Evolutionary conservation across 2,888 invertebrate species (phyloP), one percentile per base, ranked within the genome.

Genomic region (Pristionchus entomophagus): DNA sequence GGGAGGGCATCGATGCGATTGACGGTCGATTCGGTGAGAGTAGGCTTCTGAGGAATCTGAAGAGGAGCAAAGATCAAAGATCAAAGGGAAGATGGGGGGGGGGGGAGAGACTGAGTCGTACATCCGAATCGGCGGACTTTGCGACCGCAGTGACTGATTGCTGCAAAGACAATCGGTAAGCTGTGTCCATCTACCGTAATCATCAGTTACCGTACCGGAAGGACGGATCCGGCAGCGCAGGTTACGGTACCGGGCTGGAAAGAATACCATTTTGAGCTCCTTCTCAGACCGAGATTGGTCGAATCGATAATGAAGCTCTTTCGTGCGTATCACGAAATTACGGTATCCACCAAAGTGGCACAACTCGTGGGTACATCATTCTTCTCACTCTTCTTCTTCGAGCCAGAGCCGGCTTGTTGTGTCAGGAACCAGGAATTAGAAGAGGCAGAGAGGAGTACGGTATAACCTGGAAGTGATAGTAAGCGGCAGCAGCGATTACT

Each of bases 241-340:
- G 73, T 73, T 73, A 73, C 73, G 41, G 73, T 73, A 41, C 73
- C 73, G n/a, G 73, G 73, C 73, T 73, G 73, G 26, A 73, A 73
- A 38, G 5, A 22, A 22, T 14, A 8, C 38, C n/a, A n/a, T 5
- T n/a, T n/a, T n/a, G n/a, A n/a, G n/a, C n/a, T n/a, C n/a, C n/a
- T n/a, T n/a, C n/a, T n/a, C n/a, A n/a, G n/a, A n/a, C n/a, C n/a
- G n/a, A n/a, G n/a, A n/a, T n/a, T n/a, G n/a, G n/a, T n/a, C n/a
- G n/a, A n/a, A 26, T 35, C 35, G 29, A n/a, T 35, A 4, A 35
- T 19, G 29, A 62, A 29, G 1, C 32, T 69, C n/a, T 6, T 38
- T 38, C 26, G n/a, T 0, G 2, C 1, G 73, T 73, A 73, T 65
- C 32, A 38, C 73, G 38, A 41, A 17, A n/a, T 41, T 41, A 41